A percentile compares a stretch with the other conserved stretches of the same genome.
These are phyloP conservation scores for Hozukius guyotensis DNA, from an alignment of 2,797 vertebrate genomes.

Conservation along the genomic window DNA sequence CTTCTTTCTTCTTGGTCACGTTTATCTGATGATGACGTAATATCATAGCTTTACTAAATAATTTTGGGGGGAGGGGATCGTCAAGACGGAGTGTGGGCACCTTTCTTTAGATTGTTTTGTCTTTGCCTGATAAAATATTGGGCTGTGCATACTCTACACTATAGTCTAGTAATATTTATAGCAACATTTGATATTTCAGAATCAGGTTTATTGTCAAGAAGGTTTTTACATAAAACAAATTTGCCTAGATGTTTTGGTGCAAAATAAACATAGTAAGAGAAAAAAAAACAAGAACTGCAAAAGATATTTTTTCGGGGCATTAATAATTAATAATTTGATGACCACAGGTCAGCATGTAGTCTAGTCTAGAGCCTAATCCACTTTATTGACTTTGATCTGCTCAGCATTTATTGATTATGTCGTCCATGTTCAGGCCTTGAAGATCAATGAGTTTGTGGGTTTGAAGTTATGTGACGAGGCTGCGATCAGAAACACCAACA, in stretches of 20 bases:
- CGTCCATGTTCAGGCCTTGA: conserved; percentile 83
- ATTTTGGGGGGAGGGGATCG: neutral
- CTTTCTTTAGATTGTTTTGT: no score
- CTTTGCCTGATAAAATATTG: neutral
- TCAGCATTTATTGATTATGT: neutral
- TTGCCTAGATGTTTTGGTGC: neutral
- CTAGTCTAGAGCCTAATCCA: neutral
- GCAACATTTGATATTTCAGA: neutral
- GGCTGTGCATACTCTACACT: accelerated
- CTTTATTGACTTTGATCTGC: neutral
- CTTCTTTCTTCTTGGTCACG: neutral
- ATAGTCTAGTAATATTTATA: neutral
- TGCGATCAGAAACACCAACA: conserved; percentile 3
- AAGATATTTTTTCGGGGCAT: neutral
- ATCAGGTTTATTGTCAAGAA: neutral
- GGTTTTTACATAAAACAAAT: neutral
- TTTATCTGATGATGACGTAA: no score
- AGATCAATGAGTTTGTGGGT: conserved; percentile 89
- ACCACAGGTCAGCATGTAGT: neutral
- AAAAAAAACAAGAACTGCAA: neutral
- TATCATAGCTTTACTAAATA: accelerated
- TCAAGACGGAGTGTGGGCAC: no score
- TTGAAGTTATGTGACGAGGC: conserved; percentile 79
- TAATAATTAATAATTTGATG: neutral
- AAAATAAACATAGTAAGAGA: neutral